Percentiles rank a stretch among this genome's conserved stretches.
Evolutionary conservation across 2,888 invertebrate species (phyloP).

Genomic region (Ametastegia equiseti): DNA sequence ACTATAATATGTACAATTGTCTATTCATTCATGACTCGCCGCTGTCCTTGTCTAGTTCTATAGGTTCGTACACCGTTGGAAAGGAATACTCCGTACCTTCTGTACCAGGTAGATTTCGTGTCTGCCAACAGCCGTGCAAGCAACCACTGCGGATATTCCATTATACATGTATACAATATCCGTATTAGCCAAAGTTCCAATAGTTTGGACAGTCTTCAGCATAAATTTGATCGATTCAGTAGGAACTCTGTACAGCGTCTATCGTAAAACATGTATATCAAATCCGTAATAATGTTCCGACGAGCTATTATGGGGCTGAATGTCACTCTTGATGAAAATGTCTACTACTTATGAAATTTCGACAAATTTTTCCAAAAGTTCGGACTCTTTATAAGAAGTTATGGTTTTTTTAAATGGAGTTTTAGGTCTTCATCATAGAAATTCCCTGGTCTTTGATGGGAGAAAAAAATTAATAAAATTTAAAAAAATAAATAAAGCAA

Average conservation of each 20-base stretch:
- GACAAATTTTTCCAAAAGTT: no score
- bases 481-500: no score
- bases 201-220: constrained; percentile 24
- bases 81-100: neutral
- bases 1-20: no score
- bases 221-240: constrained; percentile 11
- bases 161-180: neutral
- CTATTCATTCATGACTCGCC: no score
- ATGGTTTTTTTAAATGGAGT: no score
- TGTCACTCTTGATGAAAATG: no score
- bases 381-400: no score
- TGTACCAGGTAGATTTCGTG: constrained; percentile 41
- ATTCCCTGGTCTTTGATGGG: no score
- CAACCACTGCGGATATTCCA: neutral
- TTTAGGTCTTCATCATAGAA: no score
- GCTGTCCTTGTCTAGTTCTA: no score
- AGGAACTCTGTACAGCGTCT: neutral
- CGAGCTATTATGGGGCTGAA: neutral
- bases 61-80: neutral
- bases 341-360: no score
- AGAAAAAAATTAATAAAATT: no score
- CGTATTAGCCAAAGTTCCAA: constrained; percentile 10
- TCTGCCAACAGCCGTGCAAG: constrained; percentile 17
- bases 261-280: neutral
- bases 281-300: neutral